A percentile compares a stretch with the other conserved stretches of the same genome.
These are phyloP conservation scores for Salvelinus sp. DNA, from an alignment of 2,113 vertebrate genomes.

Conservation along the genomic window DNA sequence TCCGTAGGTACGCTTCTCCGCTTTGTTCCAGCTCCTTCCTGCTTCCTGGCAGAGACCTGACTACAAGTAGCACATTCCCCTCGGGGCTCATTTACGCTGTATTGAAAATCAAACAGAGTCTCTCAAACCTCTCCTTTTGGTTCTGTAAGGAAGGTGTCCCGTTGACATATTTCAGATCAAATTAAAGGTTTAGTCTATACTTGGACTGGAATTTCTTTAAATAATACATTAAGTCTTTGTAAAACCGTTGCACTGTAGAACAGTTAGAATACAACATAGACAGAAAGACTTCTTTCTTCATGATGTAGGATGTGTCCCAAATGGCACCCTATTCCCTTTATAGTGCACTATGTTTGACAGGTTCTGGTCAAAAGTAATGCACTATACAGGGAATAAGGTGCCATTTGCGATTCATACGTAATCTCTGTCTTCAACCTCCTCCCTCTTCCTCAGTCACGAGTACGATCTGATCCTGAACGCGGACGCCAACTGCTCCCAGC, in stretches of 20 bases:
- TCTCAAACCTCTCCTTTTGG: constrained; percentile 13
- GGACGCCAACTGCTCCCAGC: constrained; percentile 81
- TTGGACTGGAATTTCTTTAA: constrained; percentile 5
- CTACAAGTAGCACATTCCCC: not conserved
- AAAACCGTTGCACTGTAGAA: not conserved
- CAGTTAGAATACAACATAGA: not conserved
- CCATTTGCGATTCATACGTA: no score
- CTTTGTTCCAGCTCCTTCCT: not conserved
- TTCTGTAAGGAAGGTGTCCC: constrained; percentile 2
- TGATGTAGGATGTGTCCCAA: not conserved
- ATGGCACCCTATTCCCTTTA: not conserved
- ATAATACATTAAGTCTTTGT: not conserved
- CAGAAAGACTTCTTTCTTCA: no score
- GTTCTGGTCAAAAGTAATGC: no score
- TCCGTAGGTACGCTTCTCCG: constrained; percentile 77
- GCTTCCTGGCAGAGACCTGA: no score
- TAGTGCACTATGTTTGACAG: not conserved
- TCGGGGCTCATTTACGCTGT: not conserved
- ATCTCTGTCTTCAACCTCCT: not conserved
- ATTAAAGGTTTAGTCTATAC: constrained; percentile 18
- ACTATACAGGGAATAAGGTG: no score
- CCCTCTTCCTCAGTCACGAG: constrained; percentile 76
- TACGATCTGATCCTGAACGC: constrained; percentile 90
- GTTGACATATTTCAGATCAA: constrained; percentile 21
- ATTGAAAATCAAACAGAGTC: not conserved